These are phyloP conservation scores for Eilema sororculum DNA, from an alignment of 2,888 invertebrate genomes.

Conservation along the genomic window DNA sequence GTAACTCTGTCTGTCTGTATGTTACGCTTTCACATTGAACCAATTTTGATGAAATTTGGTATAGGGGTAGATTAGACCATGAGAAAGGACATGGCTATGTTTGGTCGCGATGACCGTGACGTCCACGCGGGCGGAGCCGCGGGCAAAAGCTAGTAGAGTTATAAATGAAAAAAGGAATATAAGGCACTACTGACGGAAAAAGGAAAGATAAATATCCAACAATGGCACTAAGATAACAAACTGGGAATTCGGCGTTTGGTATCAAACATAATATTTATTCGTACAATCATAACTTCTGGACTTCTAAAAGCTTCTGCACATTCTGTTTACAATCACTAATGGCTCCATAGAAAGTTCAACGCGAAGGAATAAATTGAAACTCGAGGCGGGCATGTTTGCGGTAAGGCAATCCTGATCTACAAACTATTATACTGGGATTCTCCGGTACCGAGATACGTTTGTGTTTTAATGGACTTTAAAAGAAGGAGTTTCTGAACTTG, in stretches of 20 bases:
- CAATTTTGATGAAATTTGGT: too few relatives aligned
- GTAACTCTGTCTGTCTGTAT: too few relatives aligned
- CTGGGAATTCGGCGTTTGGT: not conserved
- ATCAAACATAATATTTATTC: constrained; percentile 42
- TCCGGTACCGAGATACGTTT: not conserved
- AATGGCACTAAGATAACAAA: not conserved
- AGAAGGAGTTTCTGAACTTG: not conserved
- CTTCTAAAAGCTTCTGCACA: constrained; percentile 39
- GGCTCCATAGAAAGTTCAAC: constrained; percentile 30
- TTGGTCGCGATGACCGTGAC: too few relatives aligned
- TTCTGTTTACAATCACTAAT: constrained; percentile 44
- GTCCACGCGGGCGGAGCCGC: too few relatives aligned
- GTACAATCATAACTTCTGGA: constrained; percentile 26
- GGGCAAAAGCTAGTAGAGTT: too few relatives aligned
- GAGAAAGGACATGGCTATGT: too few relatives aligned
- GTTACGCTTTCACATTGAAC: too few relatives aligned
- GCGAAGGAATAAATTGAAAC: constrained; percentile 9
- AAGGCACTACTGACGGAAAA: not conserved
- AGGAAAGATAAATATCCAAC: not conserved
- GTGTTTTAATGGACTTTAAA: not conserved
- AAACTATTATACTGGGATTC: constrained; percentile 1
- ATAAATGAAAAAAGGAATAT: too few relatives aligned
- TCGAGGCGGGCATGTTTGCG: not conserved
- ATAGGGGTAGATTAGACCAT: too few relatives aligned
- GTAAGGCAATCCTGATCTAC: not conserved